These are phyloP conservation scores for Polypedilum pembai DNA, from an alignment of 1,140 invertebrate genomes.

Conservation along the genomic window DNA sequence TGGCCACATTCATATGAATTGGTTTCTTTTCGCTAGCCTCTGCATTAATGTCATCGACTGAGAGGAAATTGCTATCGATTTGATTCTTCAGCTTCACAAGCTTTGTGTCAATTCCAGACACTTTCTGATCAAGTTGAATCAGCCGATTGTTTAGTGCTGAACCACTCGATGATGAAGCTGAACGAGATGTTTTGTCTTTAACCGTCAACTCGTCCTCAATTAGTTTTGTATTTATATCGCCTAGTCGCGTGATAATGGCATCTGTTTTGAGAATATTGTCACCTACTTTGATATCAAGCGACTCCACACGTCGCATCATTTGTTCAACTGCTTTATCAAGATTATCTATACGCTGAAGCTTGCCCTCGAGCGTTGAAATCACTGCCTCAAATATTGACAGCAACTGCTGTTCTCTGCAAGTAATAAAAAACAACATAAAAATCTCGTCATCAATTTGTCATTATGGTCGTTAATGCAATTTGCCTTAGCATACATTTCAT, in stretches of 20 bases:
- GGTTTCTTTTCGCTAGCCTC: slow-evolving; percentile 79
- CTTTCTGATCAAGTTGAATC: slow-evolving; percentile 66
- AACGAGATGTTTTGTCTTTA: slow-evolving; percentile 29
- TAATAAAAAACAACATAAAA: slow-evolving; percentile 34
- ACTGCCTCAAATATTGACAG: slow-evolving; percentile 83
- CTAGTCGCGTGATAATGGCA: slow-evolving; percentile 64
- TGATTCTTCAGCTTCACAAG: slow-evolving; percentile 69
- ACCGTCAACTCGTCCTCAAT: slow-evolving; percentile 46
- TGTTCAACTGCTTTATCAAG: slow-evolving; percentile 78
- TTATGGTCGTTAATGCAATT: background rate
- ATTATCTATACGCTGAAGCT: slow-evolving; percentile 77
- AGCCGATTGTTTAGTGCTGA: slow-evolving; percentile 52
- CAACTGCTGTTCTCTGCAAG: slow-evolving; percentile 77
- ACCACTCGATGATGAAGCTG: slow-evolving; percentile 34
- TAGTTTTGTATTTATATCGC: slow-evolving; percentile 62
- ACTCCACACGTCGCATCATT: slow-evolving; percentile 72
- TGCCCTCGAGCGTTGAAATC: slow-evolving; percentile 76
- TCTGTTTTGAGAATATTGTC: slow-evolving; percentile 79
- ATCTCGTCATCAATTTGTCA: background rate
- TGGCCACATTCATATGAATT: slow-evolving; percentile 65
- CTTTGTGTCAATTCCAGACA: slow-evolving; percentile 71
- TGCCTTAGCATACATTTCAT: slow-evolving; percentile 15
- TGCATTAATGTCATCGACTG: slow-evolving; percentile 69
- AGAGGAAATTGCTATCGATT: slow-evolving; percentile 70
- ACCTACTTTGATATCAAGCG: slow-evolving; percentile 66